Evolutionary conservation across 1,140 invertebrate species (phyloP).

Genomic region (Hycleus phaleratus): DNA sequence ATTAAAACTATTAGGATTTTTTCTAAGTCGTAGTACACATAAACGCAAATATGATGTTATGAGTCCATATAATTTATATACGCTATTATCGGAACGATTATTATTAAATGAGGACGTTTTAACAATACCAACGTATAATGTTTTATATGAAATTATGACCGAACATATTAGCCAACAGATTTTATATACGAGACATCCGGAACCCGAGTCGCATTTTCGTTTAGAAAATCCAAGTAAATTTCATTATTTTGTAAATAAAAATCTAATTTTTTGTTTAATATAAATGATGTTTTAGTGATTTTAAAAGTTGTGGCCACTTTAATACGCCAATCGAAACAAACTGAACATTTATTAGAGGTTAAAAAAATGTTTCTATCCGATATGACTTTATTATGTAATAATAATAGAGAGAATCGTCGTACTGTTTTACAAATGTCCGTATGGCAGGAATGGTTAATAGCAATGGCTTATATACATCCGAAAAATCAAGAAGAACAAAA

Average conservation of each 20-base stretch:
- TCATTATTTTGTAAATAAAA: not conserved
- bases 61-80: constrained; percentile 97
- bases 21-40: constrained; percentile 88
- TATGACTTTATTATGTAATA: constrained; percentile 94
- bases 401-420: constrained; percentile 92
- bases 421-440: constrained; percentile 99
- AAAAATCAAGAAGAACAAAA: constrained; percentile 92
- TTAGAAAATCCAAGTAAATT: constrained; percentile 94
- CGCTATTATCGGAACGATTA: constrained; percentile 86
- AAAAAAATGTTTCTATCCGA: constrained; percentile 96
- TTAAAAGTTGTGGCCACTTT: constrained; percentile 97
- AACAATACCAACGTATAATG: constrained; percentile 92
- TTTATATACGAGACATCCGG: constrained; percentile 80
- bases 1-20: constrained; percentile 91
- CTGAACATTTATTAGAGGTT: constrained; percentile 82
- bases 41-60: constrained; percentile 98
- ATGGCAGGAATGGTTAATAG: constrained; percentile 99
- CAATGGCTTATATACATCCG: constrained; percentile 96
- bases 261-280: constrained; percentile 1
- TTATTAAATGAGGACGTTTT: constrained; percentile 83
- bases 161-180: constrained; percentile 95
- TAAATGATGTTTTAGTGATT: constrained; percentile 66
- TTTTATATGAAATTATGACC: constrained; percentile 97
- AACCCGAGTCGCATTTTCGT: constrained; percentile 89
- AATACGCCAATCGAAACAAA: constrained; percentile 92